Conservation (phyloP, 2,888 invertebrate genomes). For the Carabus problematicus region DNA sequence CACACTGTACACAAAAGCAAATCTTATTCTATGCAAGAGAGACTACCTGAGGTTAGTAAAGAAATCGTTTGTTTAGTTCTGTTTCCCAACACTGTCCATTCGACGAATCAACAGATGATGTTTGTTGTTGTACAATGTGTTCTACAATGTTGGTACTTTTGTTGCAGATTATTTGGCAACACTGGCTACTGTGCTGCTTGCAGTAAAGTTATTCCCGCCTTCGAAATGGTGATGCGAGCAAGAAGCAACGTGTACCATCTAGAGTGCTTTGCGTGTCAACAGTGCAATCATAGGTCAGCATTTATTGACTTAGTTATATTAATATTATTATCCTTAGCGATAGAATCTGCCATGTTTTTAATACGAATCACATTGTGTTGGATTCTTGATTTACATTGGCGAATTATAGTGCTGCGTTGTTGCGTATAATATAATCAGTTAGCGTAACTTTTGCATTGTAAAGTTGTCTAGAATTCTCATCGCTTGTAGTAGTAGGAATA, state of each 20-base stretch:
- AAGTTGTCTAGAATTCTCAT: not conserved
- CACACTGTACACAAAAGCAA: conserved; percentile 93
- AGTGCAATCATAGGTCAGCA: conserved; percentile 94
- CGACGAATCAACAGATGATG: too few relatives aligned
- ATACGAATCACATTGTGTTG: too few relatives aligned
- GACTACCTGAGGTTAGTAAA: conserved; percentile 85
- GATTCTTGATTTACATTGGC: too few relatives aligned
- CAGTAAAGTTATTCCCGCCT: conserved; percentile 96
- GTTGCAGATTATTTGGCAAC: conserved; percentile 85
- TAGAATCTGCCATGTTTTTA: too few relatives aligned
- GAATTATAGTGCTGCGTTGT: too few relatives aligned
- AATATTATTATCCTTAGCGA: too few relatives aligned
- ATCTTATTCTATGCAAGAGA: conserved; percentile 93
- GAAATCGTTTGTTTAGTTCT: not conserved
- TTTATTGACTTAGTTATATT: conserved; percentile 3
- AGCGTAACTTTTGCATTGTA: too few relatives aligned
- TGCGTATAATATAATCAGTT: too few relatives aligned
- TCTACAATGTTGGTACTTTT: conserved; percentile 5
- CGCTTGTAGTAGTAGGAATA: not conserved
- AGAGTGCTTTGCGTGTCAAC: conserved; percentile 98
- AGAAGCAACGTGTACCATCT: conserved; percentile 96
- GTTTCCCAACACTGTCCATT: too few relatives aligned
- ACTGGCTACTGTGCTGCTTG: conserved; percentile 97
- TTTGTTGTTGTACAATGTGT: too few relatives aligned
- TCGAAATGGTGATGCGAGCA: conserved; percentile 99